phyloP scores from a whole-genome alignment of 2,113 vertebrate species.

The Chloroceryle aenea region DNA sequence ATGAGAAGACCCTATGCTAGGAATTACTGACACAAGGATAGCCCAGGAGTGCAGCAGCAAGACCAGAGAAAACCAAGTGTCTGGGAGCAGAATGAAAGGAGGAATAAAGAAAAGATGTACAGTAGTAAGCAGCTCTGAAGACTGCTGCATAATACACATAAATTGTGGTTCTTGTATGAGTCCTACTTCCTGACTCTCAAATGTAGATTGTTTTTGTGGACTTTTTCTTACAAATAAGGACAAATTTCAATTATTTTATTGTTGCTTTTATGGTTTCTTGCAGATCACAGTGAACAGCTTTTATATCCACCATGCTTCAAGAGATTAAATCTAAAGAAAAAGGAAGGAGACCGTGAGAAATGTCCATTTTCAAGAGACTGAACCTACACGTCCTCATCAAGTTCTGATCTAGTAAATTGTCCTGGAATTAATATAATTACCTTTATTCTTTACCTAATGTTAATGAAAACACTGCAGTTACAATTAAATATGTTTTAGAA shows the following conservation, averaged over 20 bases:
- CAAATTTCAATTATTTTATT: background rate
- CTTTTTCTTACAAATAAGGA: background rate
- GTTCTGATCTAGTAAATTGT: background rate
- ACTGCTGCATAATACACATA: background rate
- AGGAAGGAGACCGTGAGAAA: background rate
- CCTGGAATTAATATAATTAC: background rate
- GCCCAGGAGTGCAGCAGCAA: background rate
- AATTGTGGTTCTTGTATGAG: background rate
- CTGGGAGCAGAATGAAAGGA: background rate
- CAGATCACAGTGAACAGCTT: background rate
- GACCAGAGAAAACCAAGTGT: background rate
- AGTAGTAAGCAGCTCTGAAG: background rate
- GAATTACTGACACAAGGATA: background rate
- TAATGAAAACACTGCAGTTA: background rate
- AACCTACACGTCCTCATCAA: background rate
- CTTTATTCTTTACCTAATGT: background rate
- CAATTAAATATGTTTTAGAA: background rate
- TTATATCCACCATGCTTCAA: background rate
- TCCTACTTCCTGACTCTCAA: background rate
- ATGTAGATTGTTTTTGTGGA: background rate
- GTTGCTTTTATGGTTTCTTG: background rate
- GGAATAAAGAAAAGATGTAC: background rate
- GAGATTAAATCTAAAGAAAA: background rate
- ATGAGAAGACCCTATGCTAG: background rate
- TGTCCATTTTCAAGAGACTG: fast-evolving